phyloP scores from a whole-genome alignment of 37 sponge, comb jelly and placozoan species.

The Oopsacas minuta region DNA sequence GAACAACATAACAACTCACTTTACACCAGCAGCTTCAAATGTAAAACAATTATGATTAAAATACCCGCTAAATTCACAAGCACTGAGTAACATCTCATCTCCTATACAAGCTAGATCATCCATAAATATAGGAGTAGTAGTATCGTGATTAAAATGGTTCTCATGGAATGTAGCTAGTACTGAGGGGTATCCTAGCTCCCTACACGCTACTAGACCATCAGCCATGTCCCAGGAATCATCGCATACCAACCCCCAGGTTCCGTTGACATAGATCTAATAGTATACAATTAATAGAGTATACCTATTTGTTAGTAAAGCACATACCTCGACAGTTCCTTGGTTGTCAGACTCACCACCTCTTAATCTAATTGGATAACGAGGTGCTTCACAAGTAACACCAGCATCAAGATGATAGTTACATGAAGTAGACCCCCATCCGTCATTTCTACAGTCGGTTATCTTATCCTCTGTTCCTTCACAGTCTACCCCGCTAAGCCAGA shows the following conservation, averaged over 20 bases:
- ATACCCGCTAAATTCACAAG: background rate
- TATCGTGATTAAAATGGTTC: background rate
- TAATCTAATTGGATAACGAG: background rate
- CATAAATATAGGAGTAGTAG: background rate
- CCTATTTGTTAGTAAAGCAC: background rate
- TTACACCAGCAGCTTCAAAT: background rate
- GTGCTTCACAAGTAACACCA: background rate
- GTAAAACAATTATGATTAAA: background rate
- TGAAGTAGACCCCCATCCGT: background rate
- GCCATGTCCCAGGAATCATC: background rate
- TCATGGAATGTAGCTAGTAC: background rate
- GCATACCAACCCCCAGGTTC: background rate
- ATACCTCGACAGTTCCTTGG: background rate
- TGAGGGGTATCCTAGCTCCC: background rate
- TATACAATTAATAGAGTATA: background rate
- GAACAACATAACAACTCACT: slow-evolving; percentile 2
- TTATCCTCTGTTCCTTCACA: background rate
- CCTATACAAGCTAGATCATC: background rate
- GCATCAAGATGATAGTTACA: background rate
- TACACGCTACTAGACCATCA: background rate
- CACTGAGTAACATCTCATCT: background rate
- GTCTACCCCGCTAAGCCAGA: background rate
- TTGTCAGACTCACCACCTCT: background rate
- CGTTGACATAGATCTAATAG: background rate
- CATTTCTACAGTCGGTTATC: background rate